Evolutionary conservation across 1,140 invertebrate species (phyloP).

Genomic region (Teleopsis dalmanni): DNA sequence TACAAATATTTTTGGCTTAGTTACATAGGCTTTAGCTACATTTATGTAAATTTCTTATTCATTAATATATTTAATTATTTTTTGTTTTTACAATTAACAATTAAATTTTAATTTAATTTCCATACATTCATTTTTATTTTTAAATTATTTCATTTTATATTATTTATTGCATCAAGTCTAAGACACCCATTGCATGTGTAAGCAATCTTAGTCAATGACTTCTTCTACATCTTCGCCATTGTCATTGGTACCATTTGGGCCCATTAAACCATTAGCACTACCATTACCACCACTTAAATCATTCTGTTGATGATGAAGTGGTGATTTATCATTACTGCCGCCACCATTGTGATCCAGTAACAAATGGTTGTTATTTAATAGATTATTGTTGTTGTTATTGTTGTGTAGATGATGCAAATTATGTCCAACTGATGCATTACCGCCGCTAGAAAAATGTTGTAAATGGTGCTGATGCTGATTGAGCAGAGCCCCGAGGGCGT

Average conservation of each 20-base stretch:
- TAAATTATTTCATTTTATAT: slow-evolving; percentile 1
- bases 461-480: slow-evolving; percentile 44
- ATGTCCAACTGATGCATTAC: slow-evolving; percentile 2
- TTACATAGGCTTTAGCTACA: slow-evolving; percentile 13
- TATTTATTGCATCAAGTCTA: background rate
- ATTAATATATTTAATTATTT: slow-evolving; percentile 10
- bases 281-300: background rate
- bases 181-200: background rate
- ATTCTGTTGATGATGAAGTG: slow-evolving; percentile 11
- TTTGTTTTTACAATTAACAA: slow-evolving; percentile 11
- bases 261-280: slow-evolving; percentile 9
- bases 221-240: slow-evolving; percentile 32
- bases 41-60: slow-evolving; percentile 8
- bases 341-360: slow-evolving; percentile 14
- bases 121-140: background rate
- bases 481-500: slow-evolving; percentile 47
- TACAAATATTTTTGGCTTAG: slow-evolving; percentile 2
- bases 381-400: slow-evolving; percentile 20
- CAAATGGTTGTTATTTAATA: slow-evolving; percentile 26
- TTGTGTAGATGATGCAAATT: slow-evolving; percentile 20
- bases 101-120: slow-evolving; percentile 7
- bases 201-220: slow-evolving; percentile 22
- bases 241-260: slow-evolving; percentile 13
- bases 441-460: slow-evolving; percentile 33
- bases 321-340: slow-evolving; percentile 19